Percentiles rank a stretch among this genome's conserved stretches.
Evolutionary conservation across 1,140 invertebrate species (phyloP).

Genomic region (Neocloeon triangulifer): DNA sequence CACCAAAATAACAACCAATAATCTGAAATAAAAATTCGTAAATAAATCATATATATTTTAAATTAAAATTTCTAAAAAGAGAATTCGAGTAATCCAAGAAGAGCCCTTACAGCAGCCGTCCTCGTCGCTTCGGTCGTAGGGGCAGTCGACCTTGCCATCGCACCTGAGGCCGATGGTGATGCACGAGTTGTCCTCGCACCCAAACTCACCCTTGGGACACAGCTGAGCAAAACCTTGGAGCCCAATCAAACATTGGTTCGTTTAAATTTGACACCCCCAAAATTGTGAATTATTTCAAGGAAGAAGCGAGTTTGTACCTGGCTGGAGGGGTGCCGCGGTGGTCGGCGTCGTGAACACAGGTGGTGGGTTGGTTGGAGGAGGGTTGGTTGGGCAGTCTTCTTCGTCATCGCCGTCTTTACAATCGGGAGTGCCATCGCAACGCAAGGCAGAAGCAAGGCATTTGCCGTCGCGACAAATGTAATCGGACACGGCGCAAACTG

Average conservation of each 20-base stretch:
- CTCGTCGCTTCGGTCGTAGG: conserved; percentile 44
- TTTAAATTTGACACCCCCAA: neutral
- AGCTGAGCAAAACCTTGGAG: conserved; percentile 11
- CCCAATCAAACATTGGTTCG: too few species aligned
- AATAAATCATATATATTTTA: neutral
- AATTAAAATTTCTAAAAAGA: too few species aligned
- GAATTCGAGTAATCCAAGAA: too few species aligned
- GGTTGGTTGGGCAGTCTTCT: conserved; percentile 42
- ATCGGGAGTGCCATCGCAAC: conserved; percentile 41
- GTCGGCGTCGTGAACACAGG: too few species aligned
- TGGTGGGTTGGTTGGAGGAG: too few species aligned
- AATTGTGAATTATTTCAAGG: too few species aligned
- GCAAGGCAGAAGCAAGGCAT: conserved; percentile 30
- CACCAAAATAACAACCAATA: too few species aligned
- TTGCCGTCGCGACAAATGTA: conserved; percentile 44
- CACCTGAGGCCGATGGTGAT: conserved; percentile 32
- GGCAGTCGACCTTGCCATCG: conserved; percentile 38
- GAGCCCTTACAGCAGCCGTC: conserved; percentile 34
- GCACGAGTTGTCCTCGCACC: conserved; percentile 18
- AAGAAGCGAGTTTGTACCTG: too few species aligned
- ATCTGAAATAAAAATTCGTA: conserved; percentile 1
- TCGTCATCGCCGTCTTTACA: conserved; percentile 49
- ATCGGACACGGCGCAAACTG: conserved; percentile 28
- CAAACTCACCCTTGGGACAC: conserved; percentile 14
- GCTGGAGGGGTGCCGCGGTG: too few species aligned